Percentiles rank a stretch among this genome's conserved stretches.
Conservation (phyloP, 2,888 invertebrate genomes). For the Anoncus sp. region DNA sequence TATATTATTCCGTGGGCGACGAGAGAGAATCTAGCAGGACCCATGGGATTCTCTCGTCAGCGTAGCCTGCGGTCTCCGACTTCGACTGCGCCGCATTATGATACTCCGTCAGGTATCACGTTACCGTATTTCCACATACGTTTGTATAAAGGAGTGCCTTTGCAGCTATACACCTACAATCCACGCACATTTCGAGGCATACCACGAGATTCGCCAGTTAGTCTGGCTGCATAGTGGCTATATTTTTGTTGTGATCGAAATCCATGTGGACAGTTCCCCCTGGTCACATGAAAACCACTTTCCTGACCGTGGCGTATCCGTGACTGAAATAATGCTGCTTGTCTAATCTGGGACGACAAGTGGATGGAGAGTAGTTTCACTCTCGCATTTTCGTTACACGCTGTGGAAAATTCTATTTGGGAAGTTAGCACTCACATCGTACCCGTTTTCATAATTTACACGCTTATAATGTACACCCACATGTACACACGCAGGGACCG, state of each 20-base stretch:
- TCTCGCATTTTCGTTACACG: conserved; percentile 8
- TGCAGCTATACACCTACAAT: conserved; percentile 25
- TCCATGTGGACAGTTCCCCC: conserved; percentile 47
- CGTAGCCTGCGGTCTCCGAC: conserved; percentile 42
- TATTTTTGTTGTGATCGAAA: conserved; percentile 56
- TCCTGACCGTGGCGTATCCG: conserved; percentile 3
- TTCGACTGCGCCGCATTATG: conserved; percentile 38
- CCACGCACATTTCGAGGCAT: conserved; percentile 34
- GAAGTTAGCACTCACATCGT: conserved; percentile 10
- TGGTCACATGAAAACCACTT: conserved; percentile 55
- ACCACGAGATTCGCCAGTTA: conserved; percentile 37
- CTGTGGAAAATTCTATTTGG: conserved; percentile 17
- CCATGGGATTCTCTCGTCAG: conserved; percentile 56
- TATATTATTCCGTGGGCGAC: conserved; percentile 54
- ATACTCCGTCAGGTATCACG: conserved; percentile 53
- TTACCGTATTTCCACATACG: conserved; percentile 46
- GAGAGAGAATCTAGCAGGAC: conserved; percentile 47
- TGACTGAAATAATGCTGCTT: conserved; percentile 40
- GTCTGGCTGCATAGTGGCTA: conserved; percentile 33
- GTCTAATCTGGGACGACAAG: conserved; percentile 4
- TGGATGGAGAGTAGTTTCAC: not conserved
- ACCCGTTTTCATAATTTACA: conserved; percentile 5
- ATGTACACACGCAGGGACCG: not conserved
- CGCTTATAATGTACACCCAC: not conserved
- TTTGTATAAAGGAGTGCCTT: conserved; percentile 29